These are phyloP conservation scores for Chionomys nivalis DNA, from an alignment of 2,113 vertebrate genomes.

Conservation along the genomic window DNA sequence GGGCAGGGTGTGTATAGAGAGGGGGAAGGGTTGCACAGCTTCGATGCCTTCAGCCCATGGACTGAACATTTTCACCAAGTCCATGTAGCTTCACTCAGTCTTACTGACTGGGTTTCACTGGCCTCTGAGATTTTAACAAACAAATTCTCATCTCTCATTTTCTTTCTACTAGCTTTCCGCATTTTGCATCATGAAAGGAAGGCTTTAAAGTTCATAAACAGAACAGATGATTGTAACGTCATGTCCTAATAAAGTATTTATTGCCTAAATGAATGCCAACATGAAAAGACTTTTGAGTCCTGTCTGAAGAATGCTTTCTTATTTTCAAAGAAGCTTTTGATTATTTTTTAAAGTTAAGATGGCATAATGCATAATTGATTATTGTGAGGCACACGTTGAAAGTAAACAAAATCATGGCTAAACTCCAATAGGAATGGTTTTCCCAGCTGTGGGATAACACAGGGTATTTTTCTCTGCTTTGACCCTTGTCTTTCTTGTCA, in stretches of 20 bases:
- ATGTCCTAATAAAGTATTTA: slow-evolving; percentile 18
- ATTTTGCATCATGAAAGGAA: background rate
- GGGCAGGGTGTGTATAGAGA: background rate
- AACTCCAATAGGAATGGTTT: background rate
- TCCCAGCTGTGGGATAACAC: background rate
- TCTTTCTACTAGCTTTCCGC: background rate
- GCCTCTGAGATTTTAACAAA: background rate
- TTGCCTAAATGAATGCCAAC: slow-evolving; percentile 11
- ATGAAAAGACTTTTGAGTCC: background rate
- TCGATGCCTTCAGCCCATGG: background rate
- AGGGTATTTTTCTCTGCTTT: background rate
- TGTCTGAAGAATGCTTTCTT: background rate
- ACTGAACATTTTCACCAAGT: background rate
- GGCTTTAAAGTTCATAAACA: background rate
- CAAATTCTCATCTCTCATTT: background rate
- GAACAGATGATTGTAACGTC: background rate
- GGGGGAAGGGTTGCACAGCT: background rate
- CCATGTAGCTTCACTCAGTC: background rate
- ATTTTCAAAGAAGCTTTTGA: slow-evolving; percentile 22
- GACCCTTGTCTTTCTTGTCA: background rate
- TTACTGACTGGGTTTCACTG: background rate
- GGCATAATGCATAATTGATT: background rate
- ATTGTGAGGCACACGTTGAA: background rate
- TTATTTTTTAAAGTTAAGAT: background rate
- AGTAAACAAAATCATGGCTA: background rate